A percentile compares a stretch with the other conserved stretches of the same genome.
Conservation (phyloP, 2,797 vertebrate genomes). For the Microcaecilia unicolor region DNA sequence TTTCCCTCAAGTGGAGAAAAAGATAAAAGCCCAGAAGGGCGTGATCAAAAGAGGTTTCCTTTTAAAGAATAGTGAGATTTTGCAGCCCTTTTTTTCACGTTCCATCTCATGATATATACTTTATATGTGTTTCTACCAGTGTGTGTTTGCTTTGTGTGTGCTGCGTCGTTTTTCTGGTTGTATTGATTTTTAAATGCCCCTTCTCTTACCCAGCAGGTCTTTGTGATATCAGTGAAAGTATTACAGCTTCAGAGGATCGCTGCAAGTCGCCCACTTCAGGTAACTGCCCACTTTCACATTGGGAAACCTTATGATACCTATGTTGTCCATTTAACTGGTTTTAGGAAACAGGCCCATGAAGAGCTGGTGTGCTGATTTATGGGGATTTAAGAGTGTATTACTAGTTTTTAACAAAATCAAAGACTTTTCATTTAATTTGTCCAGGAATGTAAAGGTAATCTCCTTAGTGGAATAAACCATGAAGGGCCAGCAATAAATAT, state of each 20-base stretch:
- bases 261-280: conserved; percentile 98
- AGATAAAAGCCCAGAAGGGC: neutral
- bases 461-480: no score
- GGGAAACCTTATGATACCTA: no score
- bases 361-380: no score
- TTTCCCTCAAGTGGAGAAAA: neutral
- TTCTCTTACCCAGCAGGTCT: conserved; percentile 68
- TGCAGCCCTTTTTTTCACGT: no score
- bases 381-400: no score
- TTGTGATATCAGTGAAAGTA: conserved; percentile 90
- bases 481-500: no score
- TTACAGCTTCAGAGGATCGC: conserved; percentile 83
- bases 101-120: neutral
- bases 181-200: neutral
- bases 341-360: neutral
- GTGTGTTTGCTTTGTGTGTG: neutral
- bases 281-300: no score
- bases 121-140: neutral
- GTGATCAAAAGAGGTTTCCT: no score
- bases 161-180: neutral
- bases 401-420: no score
- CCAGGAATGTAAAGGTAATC: no score
- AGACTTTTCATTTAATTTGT: no score
- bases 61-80: no score
- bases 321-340: neutral